Conservation (phyloP, 2,113 vertebrate species). For the Podilymbus podiceps region DNA sequence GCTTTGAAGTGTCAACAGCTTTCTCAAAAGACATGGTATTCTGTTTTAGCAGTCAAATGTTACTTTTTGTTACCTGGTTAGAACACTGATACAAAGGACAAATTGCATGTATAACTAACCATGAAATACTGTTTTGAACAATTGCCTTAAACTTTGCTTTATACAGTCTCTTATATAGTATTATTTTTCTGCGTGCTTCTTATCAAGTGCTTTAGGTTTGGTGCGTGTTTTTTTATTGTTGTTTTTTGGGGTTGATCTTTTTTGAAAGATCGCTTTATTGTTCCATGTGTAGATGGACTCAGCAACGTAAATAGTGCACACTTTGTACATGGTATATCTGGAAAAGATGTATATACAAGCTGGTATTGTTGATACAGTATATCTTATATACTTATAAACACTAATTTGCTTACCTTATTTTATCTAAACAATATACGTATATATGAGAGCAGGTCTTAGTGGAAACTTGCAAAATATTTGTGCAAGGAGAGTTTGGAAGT, state of each 20-base stretch:
- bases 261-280: neutral
- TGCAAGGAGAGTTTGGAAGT: neutral
- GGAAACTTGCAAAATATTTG: neutral
- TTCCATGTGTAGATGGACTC: neutral
- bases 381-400: neutral
- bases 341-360: neutral
- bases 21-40: neutral
- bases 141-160: neutral
- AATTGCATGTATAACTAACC: neutral
- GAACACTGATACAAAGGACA: neutral
- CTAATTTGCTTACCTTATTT: neutral
- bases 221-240: too few species aligned
- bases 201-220: neutral
- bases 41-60: neutral
- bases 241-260: neutral
- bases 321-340: neutral
- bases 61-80: neutral
- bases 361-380: neutral
- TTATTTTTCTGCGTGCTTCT: neutral
- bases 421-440: neutral
- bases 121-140: neutral
- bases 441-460: neutral
- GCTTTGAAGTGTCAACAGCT: constrained; percentile 15
- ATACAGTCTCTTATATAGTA: neutral
- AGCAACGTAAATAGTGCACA: neutral